These are phyloP conservation scores for Dromococcyx pavoninus DNA, from an alignment of 2,797 vertebrate species.

Conservation along the genomic window DNA sequence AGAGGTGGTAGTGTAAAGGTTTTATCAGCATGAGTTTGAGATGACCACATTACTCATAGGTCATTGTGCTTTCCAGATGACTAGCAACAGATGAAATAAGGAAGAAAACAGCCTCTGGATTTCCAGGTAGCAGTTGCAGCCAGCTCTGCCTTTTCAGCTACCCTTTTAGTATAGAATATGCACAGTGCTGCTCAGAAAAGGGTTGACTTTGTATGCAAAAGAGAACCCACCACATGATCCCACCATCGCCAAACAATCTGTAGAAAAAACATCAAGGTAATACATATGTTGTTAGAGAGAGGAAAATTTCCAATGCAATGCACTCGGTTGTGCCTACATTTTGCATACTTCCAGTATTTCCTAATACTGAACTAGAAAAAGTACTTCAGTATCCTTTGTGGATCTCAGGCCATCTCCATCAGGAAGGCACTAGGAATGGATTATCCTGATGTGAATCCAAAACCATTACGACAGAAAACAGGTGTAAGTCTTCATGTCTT, in stretches of 20 bases:
- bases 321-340: not conserved
- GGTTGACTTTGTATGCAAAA: not conserved
- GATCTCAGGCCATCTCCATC: not conserved
- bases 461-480: not conserved
- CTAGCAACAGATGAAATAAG: constrained; percentile 51
- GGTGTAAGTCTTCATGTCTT: not conserved
- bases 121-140: constrained; percentile 55
- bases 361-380: not conserved
- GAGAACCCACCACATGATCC: rapidly evolving
- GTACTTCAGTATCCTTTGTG: not conserved
- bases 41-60: constrained; percentile 56
- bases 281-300: not conserved
- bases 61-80: constrained; percentile 58
- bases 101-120: not conserved
- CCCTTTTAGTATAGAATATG: not conserved
- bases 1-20: constrained; percentile 27
- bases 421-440: not conserved
- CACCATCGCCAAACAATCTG: not conserved
- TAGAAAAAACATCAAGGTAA: not conserved
- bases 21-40: constrained; percentile 50
- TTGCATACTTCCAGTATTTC: not conserved
- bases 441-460: not conserved
- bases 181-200: not conserved
- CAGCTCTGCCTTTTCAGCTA: not conserved
- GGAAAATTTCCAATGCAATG: not conserved